A percentile compares a stretch with the other conserved stretches of the same genome.
Conservation (phyloP, 2,113 vertebrate genomes). For the Anolis carolinensis region DNA sequence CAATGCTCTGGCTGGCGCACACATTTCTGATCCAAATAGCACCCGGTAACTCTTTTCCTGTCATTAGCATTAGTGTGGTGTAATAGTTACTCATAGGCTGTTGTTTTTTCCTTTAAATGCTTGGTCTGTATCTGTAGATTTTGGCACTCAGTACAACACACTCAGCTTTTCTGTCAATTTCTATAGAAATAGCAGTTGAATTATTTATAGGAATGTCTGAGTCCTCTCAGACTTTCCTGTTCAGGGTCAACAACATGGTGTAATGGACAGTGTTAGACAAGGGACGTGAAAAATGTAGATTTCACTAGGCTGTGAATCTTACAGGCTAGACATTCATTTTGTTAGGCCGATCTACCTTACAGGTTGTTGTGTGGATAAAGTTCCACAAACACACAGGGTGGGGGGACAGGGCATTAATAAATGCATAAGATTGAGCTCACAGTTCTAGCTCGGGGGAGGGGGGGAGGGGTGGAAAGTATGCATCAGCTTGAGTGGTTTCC, state of each 20-base stretch:
- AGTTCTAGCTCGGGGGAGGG: not conserved
- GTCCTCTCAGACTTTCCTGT: no score
- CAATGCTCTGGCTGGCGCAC: no score
- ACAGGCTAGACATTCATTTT: not conserved
- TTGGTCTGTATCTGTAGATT: no score
- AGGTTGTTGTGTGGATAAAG: not conserved
- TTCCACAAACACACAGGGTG: no score
- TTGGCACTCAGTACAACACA: no score
- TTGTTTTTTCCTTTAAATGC: no score
- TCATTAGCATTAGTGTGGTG: not conserved
- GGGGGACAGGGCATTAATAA: not conserved
- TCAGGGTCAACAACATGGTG: not conserved
- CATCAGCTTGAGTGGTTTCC: not conserved
- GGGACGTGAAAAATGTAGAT: not conserved
- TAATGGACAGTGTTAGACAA: not conserved
- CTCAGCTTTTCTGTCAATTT: no score
- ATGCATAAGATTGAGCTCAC: not conserved
- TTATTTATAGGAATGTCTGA: no score
- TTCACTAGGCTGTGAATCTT: not conserved
- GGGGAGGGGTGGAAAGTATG: not conserved
- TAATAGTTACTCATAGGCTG: not conserved
- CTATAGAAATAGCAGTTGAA: no score
- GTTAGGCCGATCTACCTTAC: not conserved
- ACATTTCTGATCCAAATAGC: no score
- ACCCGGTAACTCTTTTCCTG: not conserved